Evolutionary conservation across 2,888 invertebrate genomes (phyloP).

Genomic region (Idaea straminata): DNA sequence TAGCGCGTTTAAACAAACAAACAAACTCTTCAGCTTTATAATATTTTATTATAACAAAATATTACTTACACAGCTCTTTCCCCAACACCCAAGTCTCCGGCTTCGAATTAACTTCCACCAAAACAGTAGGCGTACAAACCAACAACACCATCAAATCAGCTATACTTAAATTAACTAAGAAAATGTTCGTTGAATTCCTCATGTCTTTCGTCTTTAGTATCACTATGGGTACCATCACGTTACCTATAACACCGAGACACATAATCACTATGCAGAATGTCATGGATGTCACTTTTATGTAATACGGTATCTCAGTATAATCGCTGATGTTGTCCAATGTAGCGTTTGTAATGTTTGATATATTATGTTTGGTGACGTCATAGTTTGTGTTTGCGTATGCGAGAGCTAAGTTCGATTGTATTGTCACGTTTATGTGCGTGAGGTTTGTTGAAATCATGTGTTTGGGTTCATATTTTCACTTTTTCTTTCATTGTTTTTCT

Average conservation of each 20-base stretch:
- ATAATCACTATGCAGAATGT: constrained; percentile 93
- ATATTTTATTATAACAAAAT: too few relatives aligned
- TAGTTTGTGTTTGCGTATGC: constrained; percentile 45
- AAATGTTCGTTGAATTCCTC: constrained; percentile 97
- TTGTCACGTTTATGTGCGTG: constrained; percentile 46
- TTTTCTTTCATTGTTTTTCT: constrained; percentile 36
- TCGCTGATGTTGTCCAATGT: constrained; percentile 59
- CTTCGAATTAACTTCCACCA: constrained; percentile 95
- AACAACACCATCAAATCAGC: constrained; percentile 95
- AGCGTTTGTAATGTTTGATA: constrained; percentile 38
- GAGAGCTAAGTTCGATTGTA: background rate
- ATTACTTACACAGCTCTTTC: constrained; percentile 94
- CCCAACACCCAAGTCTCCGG: constrained; percentile 97
- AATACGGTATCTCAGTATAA: constrained; percentile 86
- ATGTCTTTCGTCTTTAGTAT: constrained; percentile 95
- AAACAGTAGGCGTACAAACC: constrained; percentile 94
- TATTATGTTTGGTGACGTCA: constrained; percentile 24
- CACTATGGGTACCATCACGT: constrained; percentile 95
- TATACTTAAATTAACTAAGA: constrained; percentile 94
- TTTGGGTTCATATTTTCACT: constrained; percentile 58
- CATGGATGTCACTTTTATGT: constrained; percentile 93
- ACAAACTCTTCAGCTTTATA: too few relatives aligned
- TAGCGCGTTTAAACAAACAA: too few relatives aligned
- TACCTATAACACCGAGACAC: constrained; percentile 94
- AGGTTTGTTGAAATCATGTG: constrained; percentile 76